phyloP scores from a whole-genome alignment of 35 echinoderm and acorn worm species.

The Ophioderma brevispina region DNA sequence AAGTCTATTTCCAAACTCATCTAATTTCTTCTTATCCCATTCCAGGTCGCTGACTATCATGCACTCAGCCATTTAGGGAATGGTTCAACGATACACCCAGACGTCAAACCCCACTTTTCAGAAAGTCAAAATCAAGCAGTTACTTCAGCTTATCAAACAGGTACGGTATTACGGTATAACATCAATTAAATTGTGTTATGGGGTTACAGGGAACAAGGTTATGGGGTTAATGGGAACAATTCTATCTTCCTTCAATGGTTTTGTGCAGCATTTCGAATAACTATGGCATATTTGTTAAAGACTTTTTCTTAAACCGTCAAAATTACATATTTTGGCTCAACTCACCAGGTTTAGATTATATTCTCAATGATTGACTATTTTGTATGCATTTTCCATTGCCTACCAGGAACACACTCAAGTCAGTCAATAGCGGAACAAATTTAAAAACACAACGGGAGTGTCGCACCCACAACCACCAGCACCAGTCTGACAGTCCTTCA shows the following conservation, averaged over 20 bases:
- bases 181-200: too few relatives aligned
- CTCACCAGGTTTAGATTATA: too few relatives aligned
- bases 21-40: neutral
- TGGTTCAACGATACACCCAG: neutral
- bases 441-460: conserved; percentile 1
- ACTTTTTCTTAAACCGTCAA: too few relatives aligned
- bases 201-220: too few relatives aligned
- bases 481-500: neutral
- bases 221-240: too few relatives aligned
- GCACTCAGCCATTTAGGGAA: neutral
- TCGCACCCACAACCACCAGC: neutral
- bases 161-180: neutral
- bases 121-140: neutral
- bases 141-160: neutral
- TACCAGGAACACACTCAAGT: neutral
- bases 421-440: neutral
- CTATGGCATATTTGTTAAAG: too few relatives aligned
- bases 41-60: neutral
- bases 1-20: too few relatives aligned
- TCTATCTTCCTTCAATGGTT: too few relatives aligned
- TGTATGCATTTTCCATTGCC: too few relatives aligned
- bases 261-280: too few relatives aligned
- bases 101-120: neutral
- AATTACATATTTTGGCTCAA: too few relatives aligned
- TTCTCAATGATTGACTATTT: too few relatives aligned